Conservation (phyloP, 2,113 vertebrate species). For the Globicephala melas region DNA sequence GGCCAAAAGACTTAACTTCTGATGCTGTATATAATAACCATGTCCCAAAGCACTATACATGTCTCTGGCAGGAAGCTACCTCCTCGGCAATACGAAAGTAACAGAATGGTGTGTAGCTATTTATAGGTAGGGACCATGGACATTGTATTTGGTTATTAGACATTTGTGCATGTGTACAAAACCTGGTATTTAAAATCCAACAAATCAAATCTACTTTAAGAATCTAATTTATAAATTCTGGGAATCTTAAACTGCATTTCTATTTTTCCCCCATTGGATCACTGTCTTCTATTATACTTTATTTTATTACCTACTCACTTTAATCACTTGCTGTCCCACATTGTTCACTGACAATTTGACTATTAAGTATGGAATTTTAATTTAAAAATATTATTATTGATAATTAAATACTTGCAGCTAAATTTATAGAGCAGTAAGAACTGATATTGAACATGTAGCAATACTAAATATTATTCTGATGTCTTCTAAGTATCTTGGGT, state of each 20-base stretch:
- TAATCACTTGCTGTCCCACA: conserved; percentile 65
- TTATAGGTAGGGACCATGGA: neutral
- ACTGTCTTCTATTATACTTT: conserved; percentile 46
- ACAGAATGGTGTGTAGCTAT: neutral
- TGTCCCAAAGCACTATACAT: neutral
- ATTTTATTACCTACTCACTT: conserved; percentile 65
- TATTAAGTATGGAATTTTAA: conserved; percentile 68
- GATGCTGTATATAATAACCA: neutral
- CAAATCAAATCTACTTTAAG: neutral
- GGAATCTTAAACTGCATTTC: conserved; percentile 11
- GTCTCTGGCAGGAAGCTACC: neutral
- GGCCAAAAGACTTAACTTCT: neutral
- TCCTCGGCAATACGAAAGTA: neutral
- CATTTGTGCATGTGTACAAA: neutral
- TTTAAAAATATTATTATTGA: conserved; percentile 68
- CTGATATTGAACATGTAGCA: conserved; percentile 61
- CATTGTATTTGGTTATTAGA: neutral
- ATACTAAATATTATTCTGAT: conserved; percentile 48
- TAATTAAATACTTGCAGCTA: conserved; percentile 66
- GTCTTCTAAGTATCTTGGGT: neutral
- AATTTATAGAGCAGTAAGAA: conserved; percentile 67
- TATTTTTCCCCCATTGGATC: conserved; percentile 35
- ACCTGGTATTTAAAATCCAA: neutral
- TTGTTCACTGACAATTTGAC: conserved; percentile 63
- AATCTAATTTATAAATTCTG: neutral